Conservation (phyloP, 2,113 vertebrate species). For the Serinus canaria region DNA sequence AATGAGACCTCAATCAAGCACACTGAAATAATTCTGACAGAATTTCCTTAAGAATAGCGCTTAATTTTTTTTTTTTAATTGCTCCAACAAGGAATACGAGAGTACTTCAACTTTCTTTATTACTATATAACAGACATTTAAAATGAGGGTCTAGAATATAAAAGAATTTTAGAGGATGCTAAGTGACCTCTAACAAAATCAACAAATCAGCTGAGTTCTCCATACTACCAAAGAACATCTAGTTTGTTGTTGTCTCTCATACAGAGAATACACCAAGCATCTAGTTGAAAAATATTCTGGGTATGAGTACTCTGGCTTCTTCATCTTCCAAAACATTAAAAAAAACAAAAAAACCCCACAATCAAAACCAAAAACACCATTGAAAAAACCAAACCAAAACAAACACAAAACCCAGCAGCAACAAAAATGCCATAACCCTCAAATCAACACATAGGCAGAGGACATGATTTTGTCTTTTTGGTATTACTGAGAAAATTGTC, state of each 20-base stretch:
- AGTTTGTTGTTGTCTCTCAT: background rate
- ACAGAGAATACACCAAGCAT: background rate
- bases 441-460: background rate
- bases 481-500: background rate
- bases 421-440: background rate
- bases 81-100: background rate
- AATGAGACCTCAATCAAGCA: background rate
- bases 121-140: background rate
- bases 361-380: background rate
- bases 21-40: background rate
- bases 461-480: background rate
- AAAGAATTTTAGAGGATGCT: background rate
- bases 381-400: background rate
- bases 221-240: background rate
- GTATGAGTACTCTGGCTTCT: background rate
- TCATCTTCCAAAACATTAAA: background rate
- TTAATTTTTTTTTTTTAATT: background rate
- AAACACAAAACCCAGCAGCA: background rate
- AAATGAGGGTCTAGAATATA: background rate
- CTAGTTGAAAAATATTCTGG: background rate
- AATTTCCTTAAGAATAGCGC: background rate
- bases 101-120: background rate
- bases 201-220: background rate
- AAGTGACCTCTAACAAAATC: background rate
- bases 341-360: background rate